These are phyloP conservation scores for Gambusia affinis DNA, from an alignment of 2,113 vertebrate genomes.

Conservation along the genomic window DNA sequence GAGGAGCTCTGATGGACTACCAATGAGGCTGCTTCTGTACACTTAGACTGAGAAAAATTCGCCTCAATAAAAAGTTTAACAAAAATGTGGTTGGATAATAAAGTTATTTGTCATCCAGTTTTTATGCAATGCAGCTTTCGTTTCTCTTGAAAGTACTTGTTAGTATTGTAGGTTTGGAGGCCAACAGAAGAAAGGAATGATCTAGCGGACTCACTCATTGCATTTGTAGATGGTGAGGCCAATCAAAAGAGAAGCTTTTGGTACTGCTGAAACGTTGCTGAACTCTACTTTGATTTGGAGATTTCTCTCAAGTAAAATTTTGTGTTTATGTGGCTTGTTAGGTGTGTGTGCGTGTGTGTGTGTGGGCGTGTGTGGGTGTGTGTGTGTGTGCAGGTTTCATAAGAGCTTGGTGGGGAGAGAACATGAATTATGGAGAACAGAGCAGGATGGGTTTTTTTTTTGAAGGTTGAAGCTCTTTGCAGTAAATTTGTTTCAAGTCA, in stretches of 20 bases:
- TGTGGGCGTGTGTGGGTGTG: conserved; percentile 13
- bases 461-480: conserved; percentile 12
- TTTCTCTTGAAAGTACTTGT: conserved; percentile 35
- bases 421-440: conserved; percentile 78
- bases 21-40: no score
- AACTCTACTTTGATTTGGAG: conserved; percentile 56
- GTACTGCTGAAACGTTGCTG: conserved; percentile 54
- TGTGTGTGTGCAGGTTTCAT: conserved; percentile 53
- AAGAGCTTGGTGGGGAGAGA: conserved; percentile 65
- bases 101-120: background rate
- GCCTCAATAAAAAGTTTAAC: background rate
- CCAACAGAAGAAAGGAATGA: conserved; percentile 46
- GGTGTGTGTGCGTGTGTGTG: conserved; percentile 12
- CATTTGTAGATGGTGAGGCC: conserved; percentile 36
- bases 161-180: conserved; percentile 41
- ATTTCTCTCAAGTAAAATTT: conserved; percentile 54
- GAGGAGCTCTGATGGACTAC: no score
- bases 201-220: conserved; percentile 32
- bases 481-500: conserved; percentile 12
- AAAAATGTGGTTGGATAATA: background rate
- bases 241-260: conserved; percentile 57
- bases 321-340: conserved; percentile 37
- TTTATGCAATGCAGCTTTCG: background rate
- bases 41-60: no score
- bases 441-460: conserved; percentile 59